Evolutionary conservation across 1,140 invertebrate genomes (phyloP).

Genomic region (Trichomalopsis sarcophagae): DNA sequence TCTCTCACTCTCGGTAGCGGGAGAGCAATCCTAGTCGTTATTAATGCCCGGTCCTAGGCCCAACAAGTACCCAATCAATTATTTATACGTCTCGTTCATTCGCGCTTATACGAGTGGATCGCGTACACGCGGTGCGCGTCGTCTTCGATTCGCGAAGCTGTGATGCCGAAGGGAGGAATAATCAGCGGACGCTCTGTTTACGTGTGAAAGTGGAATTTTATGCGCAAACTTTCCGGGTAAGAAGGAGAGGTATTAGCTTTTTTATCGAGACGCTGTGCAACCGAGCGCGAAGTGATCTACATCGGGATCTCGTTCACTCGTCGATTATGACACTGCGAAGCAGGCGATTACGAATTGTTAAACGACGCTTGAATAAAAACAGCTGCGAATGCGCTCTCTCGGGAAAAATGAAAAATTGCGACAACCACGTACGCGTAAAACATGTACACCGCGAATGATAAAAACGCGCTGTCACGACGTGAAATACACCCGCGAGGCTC

Average conservation of each 20-base stretch:
- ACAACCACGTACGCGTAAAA: not conserved
- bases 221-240: not conserved
- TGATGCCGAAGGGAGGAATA: not conserved
- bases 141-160: not conserved
- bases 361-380: too few relatives aligned
- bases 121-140: not conserved
- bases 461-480: conserved; percentile 11
- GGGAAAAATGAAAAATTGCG: not conserved
- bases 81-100: conserved; percentile 44
- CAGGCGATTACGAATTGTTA: too few relatives aligned
- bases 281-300: not conserved
- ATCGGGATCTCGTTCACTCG: not conserved
- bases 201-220: conserved; percentile 28
- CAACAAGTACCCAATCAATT: conserved; percentile 54
- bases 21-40: conserved; percentile 38
- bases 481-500: not conserved
- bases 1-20: not conserved
- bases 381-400: too few relatives aligned
- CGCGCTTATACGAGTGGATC: not conserved
- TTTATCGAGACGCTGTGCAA: not conserved
- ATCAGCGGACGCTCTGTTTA: not conserved
- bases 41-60: conserved; percentile 31
- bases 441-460: not conserved
- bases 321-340: too few relatives aligned
- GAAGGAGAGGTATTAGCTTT: too few relatives aligned